phyloP scores from a whole-genome alignment of 2,888 invertebrate genomes.

The Matsumyia berberina region DNA sequence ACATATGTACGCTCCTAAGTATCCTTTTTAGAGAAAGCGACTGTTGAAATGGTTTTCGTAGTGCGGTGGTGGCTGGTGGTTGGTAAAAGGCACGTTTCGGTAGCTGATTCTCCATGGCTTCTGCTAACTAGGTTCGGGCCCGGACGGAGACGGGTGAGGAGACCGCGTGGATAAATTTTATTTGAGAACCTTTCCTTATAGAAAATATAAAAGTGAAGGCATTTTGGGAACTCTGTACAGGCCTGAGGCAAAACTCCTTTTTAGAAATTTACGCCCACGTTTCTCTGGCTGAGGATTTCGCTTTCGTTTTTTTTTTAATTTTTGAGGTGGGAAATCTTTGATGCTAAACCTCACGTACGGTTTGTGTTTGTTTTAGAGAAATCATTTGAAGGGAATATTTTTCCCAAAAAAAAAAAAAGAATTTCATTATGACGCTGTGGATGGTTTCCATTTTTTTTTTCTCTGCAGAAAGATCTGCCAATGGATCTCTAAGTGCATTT shows the following conservation, averaged over 20 bases:
- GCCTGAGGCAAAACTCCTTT: conserved; percentile 25
- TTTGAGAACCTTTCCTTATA: conserved; percentile 23
- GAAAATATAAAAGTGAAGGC: conserved; percentile 20
- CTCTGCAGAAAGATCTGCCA: too few species aligned
- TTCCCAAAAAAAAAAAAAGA: too few species aligned
- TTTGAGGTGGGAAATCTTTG: conserved; percentile 34
- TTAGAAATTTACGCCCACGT: conserved; percentile 22
- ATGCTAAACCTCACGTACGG: conserved; percentile 57
- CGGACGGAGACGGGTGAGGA: conserved; percentile 21
- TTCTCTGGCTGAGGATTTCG: conserved; percentile 6
- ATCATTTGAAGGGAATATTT: conserved; percentile 14
- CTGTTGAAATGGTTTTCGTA: conserved; percentile 38
- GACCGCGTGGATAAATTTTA: conserved; percentile 36
- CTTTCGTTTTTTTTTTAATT: conserved; percentile 7
- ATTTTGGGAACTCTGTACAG: background rate
- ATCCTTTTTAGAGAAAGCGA: conserved; percentile 39
- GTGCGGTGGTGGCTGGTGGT: conserved; percentile 35
- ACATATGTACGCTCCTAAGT: background rate
- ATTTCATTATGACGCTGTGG: conserved; percentile 2
- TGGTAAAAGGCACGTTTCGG: conserved; percentile 63
- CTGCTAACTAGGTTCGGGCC: conserved; percentile 44
- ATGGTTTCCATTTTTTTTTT: background rate
- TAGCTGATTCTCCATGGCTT: conserved; percentile 26
- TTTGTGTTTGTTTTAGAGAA: conserved; percentile 50
- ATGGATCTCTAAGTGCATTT: conserved; percentile 7